Evolutionary conservation across 2,797 vertebrate species (phyloP), one percentile per base, ranked within the genome.

Genomic region (Chromis chromis): DNA sequence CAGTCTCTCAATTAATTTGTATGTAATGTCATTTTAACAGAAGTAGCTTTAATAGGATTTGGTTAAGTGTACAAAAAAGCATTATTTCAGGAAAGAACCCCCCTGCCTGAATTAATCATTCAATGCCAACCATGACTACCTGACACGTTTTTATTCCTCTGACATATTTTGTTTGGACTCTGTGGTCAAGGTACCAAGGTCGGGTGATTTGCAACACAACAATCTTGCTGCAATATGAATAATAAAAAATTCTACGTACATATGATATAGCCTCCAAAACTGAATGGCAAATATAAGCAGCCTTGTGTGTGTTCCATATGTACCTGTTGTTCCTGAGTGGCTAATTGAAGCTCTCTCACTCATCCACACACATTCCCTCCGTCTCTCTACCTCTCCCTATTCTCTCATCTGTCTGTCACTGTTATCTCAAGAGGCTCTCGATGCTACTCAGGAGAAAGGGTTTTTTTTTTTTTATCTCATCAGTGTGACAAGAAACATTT

Each of bases 381-480:
- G 33, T n/a, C 44, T 19, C 42, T 44, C 42, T 44, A 44, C 6
- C 16, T 48, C 44, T 21, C 22, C 59, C 25, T 21, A 19, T 50
- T 42, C 42, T 66, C 25, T 17, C 54, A 70, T 42, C 31, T 65
- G 40, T 61, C 66, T 65, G 28, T 69, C 65, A 33, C 60, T n/a
- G 21, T 76, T 76, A 80, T 79, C 81, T 81, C 70, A 60, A 80
- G 60, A 81, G 78, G 62, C 60, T 80, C 66, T 74, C 56, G 4
- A 10, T 50, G 65, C 70, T 60, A 21, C 74, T 71, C 28, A 50
- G 39, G 40, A 55, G 53, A 71, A 65, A 55, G 75, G 17, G 16
- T 50, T n/a, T 55, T 46, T 21, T 16, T 62, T 66, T 70, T 49
- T 80, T 61, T 56, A 40, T 67, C 62, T 46, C 66, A 62, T 55